These are phyloP conservation scores for Neoascia interrupta DNA, from an alignment of 2,888 invertebrate genomes.

Conservation along the genomic window DNA sequence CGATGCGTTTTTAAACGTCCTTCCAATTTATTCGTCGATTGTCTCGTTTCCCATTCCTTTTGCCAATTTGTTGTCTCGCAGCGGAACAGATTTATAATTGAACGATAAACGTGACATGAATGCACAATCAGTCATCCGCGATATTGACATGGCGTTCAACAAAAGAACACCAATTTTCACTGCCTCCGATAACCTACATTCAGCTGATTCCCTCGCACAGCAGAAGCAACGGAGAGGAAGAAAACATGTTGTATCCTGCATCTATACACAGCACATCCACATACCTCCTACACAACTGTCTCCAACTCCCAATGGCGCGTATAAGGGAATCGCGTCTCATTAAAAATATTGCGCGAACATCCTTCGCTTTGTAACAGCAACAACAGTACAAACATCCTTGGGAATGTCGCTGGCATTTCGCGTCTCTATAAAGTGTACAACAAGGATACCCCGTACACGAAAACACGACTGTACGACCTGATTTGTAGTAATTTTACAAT, in stretches of 20 bases:
- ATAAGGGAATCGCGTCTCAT: background rate
- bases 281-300: background rate
- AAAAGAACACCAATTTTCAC: constrained; percentile 13
- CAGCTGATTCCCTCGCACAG: background rate
- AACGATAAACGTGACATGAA: constrained; percentile 50
- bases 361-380: background rate
- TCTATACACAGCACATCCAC: background rate
- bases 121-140: constrained; percentile 32
- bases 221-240: background rate
- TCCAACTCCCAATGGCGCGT: background rate
- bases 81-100: constrained; percentile 55
- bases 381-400: constrained; percentile 13
- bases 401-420: background rate
- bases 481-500: constrained; percentile 47
- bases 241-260: no score
- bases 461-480: constrained; percentile 18
- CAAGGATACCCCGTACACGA: background rate
- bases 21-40: no score
- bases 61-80: constrained; percentile 31
- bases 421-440: background rate
- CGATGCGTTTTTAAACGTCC: no score
- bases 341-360: background rate
- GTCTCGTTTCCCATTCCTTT: no score
- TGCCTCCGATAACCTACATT: constrained; percentile 12
- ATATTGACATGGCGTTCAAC: constrained; percentile 28